Evolutionary conservation across 2,113 vertebrate species (phyloP).

Genomic region (Hydrochoerus hydrochaeris): DNA sequence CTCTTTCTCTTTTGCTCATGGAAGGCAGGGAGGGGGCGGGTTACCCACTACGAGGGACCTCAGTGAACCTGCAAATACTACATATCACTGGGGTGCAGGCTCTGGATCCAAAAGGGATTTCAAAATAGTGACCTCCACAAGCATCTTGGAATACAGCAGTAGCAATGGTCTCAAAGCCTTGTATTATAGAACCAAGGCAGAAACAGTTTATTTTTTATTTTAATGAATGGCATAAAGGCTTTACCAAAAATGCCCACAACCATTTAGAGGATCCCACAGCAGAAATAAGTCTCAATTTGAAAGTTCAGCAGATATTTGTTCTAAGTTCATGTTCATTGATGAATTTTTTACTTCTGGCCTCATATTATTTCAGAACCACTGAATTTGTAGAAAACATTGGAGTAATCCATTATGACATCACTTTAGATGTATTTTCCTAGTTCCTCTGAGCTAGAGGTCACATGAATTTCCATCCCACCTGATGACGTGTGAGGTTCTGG

Average conservation of each 20-base stretch:
- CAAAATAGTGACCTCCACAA: neutral
- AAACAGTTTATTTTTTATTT: neutral
- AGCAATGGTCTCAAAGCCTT: neutral
- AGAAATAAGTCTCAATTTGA: neutral
- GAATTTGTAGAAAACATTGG: slow-evolving; percentile 6
- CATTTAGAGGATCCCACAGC: neutral
- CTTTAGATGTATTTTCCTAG: neutral
- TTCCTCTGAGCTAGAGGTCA: neutral
- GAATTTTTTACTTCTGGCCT: neutral
- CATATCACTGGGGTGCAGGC: neutral
- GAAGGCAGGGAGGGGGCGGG: neutral
- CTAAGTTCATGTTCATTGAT: neutral
- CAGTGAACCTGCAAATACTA: neutral
- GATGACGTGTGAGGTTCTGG: neutral
- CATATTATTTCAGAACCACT: neutral
- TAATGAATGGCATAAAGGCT: neutral
- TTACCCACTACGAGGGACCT: rapidly evolving
- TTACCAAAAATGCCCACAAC: neutral
- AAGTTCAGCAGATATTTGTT: neutral
- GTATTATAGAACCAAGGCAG: neutral
- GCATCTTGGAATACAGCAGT: neutral
- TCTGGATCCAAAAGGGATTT: neutral
- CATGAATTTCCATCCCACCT: neutral
- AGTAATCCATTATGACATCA: neutral
- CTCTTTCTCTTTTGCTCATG: neutral